phyloP scores from a whole-genome alignment of 2,888 invertebrate species.

The Spilarctia lutea region DNA sequence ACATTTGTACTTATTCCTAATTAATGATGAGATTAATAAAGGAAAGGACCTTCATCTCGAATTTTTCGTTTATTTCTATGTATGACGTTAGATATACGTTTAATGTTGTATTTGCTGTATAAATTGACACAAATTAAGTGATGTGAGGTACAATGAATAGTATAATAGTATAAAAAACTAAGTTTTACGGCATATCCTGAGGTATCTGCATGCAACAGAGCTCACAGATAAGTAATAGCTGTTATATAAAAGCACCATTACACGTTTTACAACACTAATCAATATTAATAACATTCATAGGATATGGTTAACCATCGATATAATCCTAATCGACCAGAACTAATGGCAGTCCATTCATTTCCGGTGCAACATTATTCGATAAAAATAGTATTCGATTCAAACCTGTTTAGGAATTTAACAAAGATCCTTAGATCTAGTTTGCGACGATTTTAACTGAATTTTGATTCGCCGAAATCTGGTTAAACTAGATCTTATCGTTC shows the following conservation, averaged over 20 bases:
- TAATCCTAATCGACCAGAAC: constrained; percentile 34
- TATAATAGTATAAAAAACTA: too few relatives aligned
- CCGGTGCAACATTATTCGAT: constrained; percentile 28
- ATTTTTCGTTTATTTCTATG: too few relatives aligned
- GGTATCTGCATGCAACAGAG: not conserved
- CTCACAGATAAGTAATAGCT: not conserved
- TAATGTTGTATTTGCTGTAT: too few relatives aligned
- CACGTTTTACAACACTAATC: constrained; percentile 4
- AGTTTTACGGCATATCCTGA: not conserved
- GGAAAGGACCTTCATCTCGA: too few relatives aligned
- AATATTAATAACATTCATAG: constrained; percentile 28
- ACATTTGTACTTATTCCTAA: too few relatives aligned
- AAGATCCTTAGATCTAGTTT: not conserved
- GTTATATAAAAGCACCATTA: not conserved
- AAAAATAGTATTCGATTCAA: constrained; percentile 16
- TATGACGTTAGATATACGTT: too few relatives aligned
- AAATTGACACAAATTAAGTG: too few relatives aligned
- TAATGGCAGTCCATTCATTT: constrained; percentile 41
- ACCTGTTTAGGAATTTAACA: too few relatives aligned
- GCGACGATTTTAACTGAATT: not conserved
- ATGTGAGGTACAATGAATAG: too few relatives aligned
- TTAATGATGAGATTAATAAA: too few relatives aligned
- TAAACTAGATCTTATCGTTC: not conserved
- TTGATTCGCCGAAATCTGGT: not conserved
- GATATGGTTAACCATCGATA: constrained; percentile 50